These are phyloP conservation scores for Ctenomys sociabilis DNA, from an alignment of 2,113 vertebrate genomes.

Conservation along the genomic window DNA sequence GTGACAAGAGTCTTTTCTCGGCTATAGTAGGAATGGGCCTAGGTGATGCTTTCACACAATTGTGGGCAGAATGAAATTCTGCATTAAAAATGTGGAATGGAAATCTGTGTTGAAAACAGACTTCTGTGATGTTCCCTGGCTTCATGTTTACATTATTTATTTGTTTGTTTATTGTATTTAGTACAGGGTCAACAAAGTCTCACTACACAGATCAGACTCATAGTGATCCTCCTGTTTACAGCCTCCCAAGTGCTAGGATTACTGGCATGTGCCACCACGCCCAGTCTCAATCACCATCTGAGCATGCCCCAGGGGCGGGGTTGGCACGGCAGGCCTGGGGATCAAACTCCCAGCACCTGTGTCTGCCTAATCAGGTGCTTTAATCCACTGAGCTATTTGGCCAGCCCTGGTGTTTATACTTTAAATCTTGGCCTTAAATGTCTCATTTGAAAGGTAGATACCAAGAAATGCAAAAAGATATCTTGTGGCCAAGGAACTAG, in stretches of 20 bases:
- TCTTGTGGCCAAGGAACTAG: not conserved
- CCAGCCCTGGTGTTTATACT: not conserved
- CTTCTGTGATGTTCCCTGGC: not conserved
- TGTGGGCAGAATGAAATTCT: not conserved
- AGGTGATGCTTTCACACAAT: not conserved
- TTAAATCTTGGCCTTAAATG: not conserved
- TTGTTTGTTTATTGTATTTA: too few relatives aligned
- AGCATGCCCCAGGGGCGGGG: too few relatives aligned
- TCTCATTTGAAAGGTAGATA: not conserved
- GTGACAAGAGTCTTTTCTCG: not conserved
- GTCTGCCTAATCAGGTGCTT: too few relatives aligned
- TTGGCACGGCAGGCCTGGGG: too few relatives aligned
- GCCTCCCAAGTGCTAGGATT: too few relatives aligned
- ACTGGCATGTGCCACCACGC: too few relatives aligned
- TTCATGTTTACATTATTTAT: not conserved
- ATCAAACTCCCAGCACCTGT: too few relatives aligned
- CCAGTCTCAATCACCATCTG: too few relatives aligned
- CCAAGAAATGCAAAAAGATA: not conserved
- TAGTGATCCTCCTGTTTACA: too few relatives aligned
- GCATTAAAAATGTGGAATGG: not conserved
- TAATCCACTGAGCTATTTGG: too few relatives aligned
- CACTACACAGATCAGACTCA: too few relatives aligned
- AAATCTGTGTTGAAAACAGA: not conserved
- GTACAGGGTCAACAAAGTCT: too few relatives aligned
- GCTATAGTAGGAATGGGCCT: accelerated